Base-by-base conservation (phyloP, 2,888 invertebrate genomes). In the Apamea epomidion region DNA sequence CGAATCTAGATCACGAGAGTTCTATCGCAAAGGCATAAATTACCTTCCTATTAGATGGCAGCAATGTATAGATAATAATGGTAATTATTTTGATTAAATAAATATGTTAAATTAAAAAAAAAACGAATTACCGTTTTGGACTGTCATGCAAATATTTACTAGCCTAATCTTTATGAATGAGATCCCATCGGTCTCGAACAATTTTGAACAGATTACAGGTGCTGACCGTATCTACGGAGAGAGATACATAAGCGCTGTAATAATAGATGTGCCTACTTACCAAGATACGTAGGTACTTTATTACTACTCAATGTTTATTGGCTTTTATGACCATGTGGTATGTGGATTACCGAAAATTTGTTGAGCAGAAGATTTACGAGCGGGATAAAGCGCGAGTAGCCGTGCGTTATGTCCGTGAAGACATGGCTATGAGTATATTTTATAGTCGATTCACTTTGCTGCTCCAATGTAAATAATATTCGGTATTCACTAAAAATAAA, bases 401-500 rank as follows among this genome's bases (percentile, higher is more conserved):
- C 25, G 69, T 64, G 73, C 51, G 69, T 78, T 76, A 83, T 85
- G 72, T 78, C 67, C 70, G 75, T 83, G 82, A 86, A 83, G 75
- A 86, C 86, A 85, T 83, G 37, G 65, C 32, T 65, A 86, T 76
- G 71, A 82, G 77, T 80, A 78, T 76, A 84, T 89, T 90, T 91
- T 90, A 89, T 87, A 87, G 79, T 71, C 82, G 87, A 90, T 91
- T 90, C 89, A 90, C 89, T 91, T 89, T 74, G 82, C 81, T 86
- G 84, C 79, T 90, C 84, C 90, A 92, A 90, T 88, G 91, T 92
- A 94, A 94, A 94, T 94, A 92, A 89, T 91, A 90, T 91, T 86
- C 83, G 88, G 85, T 88, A 90, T 91, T 90, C 83, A 91, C 93
- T 94, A 94, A 93, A 94, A 94, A 94, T 94, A 95, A 93, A 92